These are phyloP conservation scores for Muntiacus muntjak DNA, from an alignment of 2,113 vertebrate species.

Conservation along the genomic window DNA sequence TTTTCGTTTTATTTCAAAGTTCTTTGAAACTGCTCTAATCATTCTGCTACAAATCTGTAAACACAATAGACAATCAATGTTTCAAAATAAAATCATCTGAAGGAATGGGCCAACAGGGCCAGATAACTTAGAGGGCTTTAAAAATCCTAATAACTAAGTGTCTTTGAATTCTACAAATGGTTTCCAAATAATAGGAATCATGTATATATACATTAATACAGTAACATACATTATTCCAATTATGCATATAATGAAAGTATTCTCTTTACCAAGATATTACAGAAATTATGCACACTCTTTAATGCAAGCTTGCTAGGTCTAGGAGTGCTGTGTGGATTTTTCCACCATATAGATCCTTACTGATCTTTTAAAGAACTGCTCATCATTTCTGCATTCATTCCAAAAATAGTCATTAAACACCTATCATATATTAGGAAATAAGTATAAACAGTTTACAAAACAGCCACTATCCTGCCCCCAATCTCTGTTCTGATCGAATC, in stretches of 20 bases:
- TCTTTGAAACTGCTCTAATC: neutral
- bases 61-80: neutral
- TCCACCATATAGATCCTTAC: neutral
- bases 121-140: neutral
- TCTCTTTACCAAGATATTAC: neutral
- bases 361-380: neutral
- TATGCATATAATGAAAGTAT: neutral
- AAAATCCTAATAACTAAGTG: neutral
- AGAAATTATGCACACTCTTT: neutral
- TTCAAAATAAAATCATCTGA: neutral
- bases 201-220: neutral
- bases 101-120: neutral
- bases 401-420: neutral
- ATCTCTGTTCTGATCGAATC: neutral
- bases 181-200: neutral
- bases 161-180: neutral
- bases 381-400: neutral
- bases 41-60: neutral
- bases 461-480: rapidly evolving
- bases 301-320: neutral
- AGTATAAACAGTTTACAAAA: neutral
- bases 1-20: slow-evolving; percentile 10
- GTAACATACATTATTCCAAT: neutral
- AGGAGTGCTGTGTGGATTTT: neutral
- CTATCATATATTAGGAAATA: neutral